Conservation (phyloP, 2,113 vertebrate species). For the Potamarius usumacintae region DNA sequence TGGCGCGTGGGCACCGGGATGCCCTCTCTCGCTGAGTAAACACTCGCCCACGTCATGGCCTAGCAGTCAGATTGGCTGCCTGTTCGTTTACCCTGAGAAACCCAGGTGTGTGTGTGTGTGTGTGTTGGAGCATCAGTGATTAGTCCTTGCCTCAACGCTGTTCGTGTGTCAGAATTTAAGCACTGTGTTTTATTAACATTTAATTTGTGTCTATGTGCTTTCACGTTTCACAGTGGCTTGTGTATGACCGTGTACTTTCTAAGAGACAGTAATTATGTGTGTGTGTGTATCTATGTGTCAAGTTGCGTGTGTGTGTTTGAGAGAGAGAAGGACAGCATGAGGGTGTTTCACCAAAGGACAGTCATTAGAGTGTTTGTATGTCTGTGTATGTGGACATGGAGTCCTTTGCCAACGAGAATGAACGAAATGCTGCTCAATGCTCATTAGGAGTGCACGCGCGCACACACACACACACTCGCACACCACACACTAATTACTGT, state of each 20-base stretch:
- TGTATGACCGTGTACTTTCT: constrained; percentile 29
- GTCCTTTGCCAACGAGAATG: constrained; percentile 42
- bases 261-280: constrained; percentile 32
- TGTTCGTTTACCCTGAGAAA: constrained; percentile 33
- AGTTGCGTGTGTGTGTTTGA: constrained; percentile 4
- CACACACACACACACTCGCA: constrained; percentile 41
- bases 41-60: constrained; percentile 50
- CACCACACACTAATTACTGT: constrained; percentile 52
- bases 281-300: constrained; percentile 32
- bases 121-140: constrained; percentile 4
- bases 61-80: constrained; percentile 13
- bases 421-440: constrained; percentile 45
- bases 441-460: constrained; percentile 52
- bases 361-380: constrained; percentile 30
- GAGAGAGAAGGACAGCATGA: background rate
- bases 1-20: constrained; percentile 43
- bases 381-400: constrained; percentile 15
- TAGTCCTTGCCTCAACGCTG: constrained; percentile 40
- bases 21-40: constrained; percentile 37
- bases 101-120: constrained; percentile 6
- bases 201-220: constrained; percentile 35
- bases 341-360: constrained; percentile 21
- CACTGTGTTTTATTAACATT: constrained; percentile 44
- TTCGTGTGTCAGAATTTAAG: constrained; percentile 50
- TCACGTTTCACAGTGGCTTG: constrained; percentile 19